Base-by-base conservation (phyloP, 2,888 invertebrate species). In the Nomada flava region DNA sequence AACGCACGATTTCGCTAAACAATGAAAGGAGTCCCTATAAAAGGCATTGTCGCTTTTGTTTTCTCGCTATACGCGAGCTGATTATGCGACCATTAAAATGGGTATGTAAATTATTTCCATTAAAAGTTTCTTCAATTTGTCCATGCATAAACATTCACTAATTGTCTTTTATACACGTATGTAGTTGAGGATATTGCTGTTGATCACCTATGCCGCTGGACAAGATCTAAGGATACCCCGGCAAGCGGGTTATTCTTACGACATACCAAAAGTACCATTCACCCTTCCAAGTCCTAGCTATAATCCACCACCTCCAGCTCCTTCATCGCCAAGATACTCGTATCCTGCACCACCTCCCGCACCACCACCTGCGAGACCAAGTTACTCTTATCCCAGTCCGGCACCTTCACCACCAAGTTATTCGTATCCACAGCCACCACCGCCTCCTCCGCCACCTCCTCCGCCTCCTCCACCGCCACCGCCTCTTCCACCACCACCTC, bases 1-100 rank as follows among this genome's bases (percentile, higher is more conserved):
- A 80, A 76, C 55, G 47, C 87, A 89, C 85, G 89, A 87, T 89
- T 90, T 86, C 64, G 57, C 57, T 71, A 68, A 74, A 63, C 67
- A 52, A 80, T 75, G 69, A 73, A 11, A 75, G 80, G 73, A 67
- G 77, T 76, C 81, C 65, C 82, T 91, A 91, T 90, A 91, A 90
- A 90, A 89, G 89, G 70, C 70, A 64, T 63, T 63, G 86, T 52
- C 62, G 83, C 57, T 77, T 82, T 72, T 68, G 78, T 67, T 70
- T 65, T 53, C 71, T 73, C 76, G 85, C 78, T 85, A 89, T 81
- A 88, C 76, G 79, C 76, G 74, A 85, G 79, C 73, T 79, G 86
- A 91, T 90, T 89, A 91, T 92, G 92, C 89, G 76, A 89, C 80
- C 84, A 89, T 88, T 90, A 87, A 87, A 86, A 91, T 91, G 91